Evolutionary conservation across 2,888 invertebrate genomes (phyloP).

Genomic region (Caenorhabditis macrosperma): DNA sequence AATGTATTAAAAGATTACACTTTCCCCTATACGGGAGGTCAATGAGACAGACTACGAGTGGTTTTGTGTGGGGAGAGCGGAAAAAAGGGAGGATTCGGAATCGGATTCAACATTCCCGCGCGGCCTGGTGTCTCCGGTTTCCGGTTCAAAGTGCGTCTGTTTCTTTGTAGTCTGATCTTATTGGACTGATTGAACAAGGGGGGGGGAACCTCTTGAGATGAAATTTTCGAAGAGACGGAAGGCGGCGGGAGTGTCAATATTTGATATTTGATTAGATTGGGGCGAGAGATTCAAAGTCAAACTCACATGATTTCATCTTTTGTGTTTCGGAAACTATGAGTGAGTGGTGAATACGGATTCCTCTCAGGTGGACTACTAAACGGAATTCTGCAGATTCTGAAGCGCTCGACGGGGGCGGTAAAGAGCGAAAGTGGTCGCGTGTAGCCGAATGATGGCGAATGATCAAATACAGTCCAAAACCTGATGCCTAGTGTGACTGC

Average conservation of each 20-base stretch:
- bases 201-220: constrained; percentile 18
- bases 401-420: neutral
- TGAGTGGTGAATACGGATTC: neutral
- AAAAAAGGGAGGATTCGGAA: neutral
- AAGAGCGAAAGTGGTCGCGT: neutral
- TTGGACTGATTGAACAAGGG: constrained; percentile 4
- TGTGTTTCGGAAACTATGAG: neutral
- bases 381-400: neutral
- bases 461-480: constrained; percentile 3
- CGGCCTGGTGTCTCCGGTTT: constrained; percentile 4
- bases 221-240: neutral
- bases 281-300: neutral
- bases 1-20: constrained; percentile 9
- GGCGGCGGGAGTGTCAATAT: neutral
- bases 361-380: neutral
- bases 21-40: constrained; percentile 7
- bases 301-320: neutral
- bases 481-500: neutral
- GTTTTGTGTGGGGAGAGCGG: no score
- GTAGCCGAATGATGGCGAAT: constrained; percentile 3
- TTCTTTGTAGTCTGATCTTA: constrained; percentile 48
- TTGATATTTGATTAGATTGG: neutral
- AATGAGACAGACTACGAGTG: constrained; percentile 46
- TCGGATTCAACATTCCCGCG: neutral
- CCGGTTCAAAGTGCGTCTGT: constrained; percentile 35